A percentile compares a stretch with the other conserved stretches of the same genome.
Conservation (phyloP, 1,140 invertebrate genomes). For the Apis mellifera region DNA sequence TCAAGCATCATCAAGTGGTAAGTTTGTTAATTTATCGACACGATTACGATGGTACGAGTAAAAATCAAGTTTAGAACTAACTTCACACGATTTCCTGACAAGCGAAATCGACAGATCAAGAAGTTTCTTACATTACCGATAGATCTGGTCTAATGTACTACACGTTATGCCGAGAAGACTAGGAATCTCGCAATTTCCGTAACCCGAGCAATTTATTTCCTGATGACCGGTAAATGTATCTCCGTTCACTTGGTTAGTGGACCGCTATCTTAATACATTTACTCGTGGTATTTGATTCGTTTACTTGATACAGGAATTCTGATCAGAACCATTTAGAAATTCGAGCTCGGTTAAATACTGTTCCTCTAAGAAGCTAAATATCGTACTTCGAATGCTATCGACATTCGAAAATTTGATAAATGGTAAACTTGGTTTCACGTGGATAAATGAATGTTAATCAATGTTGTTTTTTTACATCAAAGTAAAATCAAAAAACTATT, state of each 20-base stretch:
- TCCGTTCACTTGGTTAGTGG: conserved; percentile 1
- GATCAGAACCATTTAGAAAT: neutral
- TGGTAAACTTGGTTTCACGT: too few species aligned
- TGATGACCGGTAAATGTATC: conserved; percentile 5
- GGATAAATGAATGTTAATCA: too few species aligned
- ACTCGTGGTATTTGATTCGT: neutral
- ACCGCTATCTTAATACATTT: conserved; percentile 5
- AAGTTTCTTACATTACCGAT: neutral
- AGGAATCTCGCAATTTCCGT: conserved; percentile 21
- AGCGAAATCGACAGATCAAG: neutral
- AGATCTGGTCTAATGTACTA: conserved; percentile 18
- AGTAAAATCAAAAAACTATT: too few species aligned
- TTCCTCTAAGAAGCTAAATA: neutral
- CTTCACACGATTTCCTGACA: neutral
- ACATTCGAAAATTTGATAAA: neutral
- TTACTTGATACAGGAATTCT: neutral
- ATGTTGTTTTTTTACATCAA: too few species aligned
- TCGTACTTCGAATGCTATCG: neutral
- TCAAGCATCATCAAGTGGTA: too few species aligned
- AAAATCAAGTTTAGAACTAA: neutral
- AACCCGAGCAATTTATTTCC: conserved; percentile 15
- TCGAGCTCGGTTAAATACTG: neutral
- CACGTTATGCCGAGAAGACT: conserved; percentile 6
- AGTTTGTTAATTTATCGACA: neutral
- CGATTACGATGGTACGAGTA: neutral